Conservation (phyloP, 2,888 invertebrate species). For the Chesias legatella region DNA sequence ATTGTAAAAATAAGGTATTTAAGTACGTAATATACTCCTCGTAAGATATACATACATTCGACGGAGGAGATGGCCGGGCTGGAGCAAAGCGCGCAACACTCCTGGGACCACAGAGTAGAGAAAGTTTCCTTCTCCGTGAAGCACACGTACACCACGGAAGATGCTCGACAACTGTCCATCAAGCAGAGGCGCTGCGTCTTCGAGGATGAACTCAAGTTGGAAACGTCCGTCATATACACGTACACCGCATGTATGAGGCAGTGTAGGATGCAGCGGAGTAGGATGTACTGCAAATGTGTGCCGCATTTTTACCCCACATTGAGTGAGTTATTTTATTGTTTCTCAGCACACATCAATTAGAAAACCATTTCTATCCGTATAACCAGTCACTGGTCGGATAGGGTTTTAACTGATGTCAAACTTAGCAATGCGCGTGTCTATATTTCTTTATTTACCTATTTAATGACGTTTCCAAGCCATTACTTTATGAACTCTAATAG, state of each 20-base stretch:
- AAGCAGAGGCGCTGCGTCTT: slow-evolving; percentile 87
- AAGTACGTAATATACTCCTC: too few species aligned
- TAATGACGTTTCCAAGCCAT: too few species aligned
- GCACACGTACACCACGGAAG: slow-evolving; percentile 88
- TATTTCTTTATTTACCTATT: too few species aligned
- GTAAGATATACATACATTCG: slow-evolving; percentile 82
- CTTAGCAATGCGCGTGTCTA: too few species aligned
- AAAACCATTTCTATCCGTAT: too few species aligned
- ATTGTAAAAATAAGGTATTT: too few species aligned
- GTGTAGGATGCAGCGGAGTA: slow-evolving; percentile 84
- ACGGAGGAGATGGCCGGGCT: slow-evolving; percentile 85
- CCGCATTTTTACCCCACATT: slow-evolving; percentile 85
- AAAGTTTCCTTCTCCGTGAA: slow-evolving; percentile 85
- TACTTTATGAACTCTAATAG: too few species aligned
- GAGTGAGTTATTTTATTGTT: slow-evolving; percentile 49
- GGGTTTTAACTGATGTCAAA: too few species aligned
- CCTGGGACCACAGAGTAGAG: slow-evolving; percentile 83
- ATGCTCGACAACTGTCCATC: slow-evolving; percentile 83
- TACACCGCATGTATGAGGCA: slow-evolving; percentile 87
- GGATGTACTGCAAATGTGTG: slow-evolving; percentile 84
- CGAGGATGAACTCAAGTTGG: slow-evolving; percentile 82
- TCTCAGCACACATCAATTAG: too few species aligned
- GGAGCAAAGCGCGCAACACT: slow-evolving; percentile 85
- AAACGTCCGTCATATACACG: slow-evolving; percentile 82
- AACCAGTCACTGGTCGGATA: too few species aligned